Evolutionary conservation across 2,113 vertebrate genomes (phyloP), one percentile per base, ranked within the genome.

Genomic region (Tragelaphus buxtoni): DNA sequence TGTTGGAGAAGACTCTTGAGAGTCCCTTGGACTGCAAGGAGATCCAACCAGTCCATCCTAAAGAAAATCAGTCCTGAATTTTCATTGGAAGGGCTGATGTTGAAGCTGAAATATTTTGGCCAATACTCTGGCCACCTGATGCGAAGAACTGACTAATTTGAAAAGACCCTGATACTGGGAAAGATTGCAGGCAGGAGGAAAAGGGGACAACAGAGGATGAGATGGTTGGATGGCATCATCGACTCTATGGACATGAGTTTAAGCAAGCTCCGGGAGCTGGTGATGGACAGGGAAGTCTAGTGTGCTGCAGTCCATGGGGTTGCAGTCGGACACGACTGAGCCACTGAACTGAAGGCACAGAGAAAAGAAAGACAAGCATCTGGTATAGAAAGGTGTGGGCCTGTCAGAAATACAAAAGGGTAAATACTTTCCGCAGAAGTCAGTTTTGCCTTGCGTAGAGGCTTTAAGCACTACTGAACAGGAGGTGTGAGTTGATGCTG

Each of bases 341-440:
- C 2, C 3, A 39, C n/a, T 72, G 65, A 72, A 39, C n/a, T 69
- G n/a, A 69, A 22, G 35, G 35, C 65, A 92, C 61, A 96, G 10
- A 92, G 18, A 58, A 88, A 72, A 93, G 51, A 96, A 32, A 72
- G 60, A 80, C 16, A 47, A 81, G 26, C 61, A 9, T 81, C 65
- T 83, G 35, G 49, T 45, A 4, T 55, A 32, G 72, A 84, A 92
- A 96, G 28, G 51, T 81, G 58, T 79, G 28, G n/a, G 20, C 26
- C 45, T 79, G 20, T 74, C 47, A 96, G 61, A 84, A 88, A 91
- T n/a, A 39, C 28, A 12, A 49, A 51, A 80, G 32, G 42, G 12
- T 49, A 53, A 88, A 74, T n/a, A 89, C 14, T 77, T 69, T 53
- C 90, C 17, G 16, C 90, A 80, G 69, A 63, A 65, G 35, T 58